Percentiles rank a stretch among this genome's conserved stretches.
Conservation (phyloP, 2,797 vertebrate species). For the Hafferia zeledoni region DNA sequence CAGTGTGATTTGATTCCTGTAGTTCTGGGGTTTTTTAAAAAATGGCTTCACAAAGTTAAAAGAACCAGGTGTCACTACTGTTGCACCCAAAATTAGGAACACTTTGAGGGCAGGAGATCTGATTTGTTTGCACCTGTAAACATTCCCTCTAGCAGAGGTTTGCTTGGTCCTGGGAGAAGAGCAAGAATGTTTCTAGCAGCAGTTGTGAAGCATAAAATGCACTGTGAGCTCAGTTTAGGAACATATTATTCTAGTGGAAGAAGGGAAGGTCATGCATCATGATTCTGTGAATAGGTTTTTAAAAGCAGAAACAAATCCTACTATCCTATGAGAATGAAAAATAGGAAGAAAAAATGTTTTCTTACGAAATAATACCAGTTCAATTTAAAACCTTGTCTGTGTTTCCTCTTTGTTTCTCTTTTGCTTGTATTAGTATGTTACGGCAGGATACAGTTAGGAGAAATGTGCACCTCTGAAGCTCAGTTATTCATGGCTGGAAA, state of each 20-base stretch:
- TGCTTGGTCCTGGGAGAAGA: neutral
- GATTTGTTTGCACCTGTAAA: neutral
- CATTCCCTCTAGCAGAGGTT: neutral
- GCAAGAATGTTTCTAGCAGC: neutral
- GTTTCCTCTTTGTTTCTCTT: neutral
- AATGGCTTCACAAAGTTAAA: neutral
- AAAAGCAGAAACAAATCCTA: neutral
- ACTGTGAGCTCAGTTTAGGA: neutral
- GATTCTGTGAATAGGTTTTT: neutral
- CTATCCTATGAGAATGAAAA: neutral
- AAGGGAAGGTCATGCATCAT: neutral
- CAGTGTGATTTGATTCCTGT: neutral
- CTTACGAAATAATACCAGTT: neutral
- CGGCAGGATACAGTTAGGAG: neutral
- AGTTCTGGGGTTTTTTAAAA: neutral
- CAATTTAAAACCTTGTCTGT: neutral
- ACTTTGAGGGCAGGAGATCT: neutral
- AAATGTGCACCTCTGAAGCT: neutral
- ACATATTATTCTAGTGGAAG: neutral
- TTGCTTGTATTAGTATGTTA: neutral
- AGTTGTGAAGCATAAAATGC: neutral
- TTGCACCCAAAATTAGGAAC: neutral
- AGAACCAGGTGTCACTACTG: neutral
- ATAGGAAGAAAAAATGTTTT: constrained; percentile 1
- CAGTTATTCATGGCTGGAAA: neutral